Base-by-base conservation (phyloP, 1,140 invertebrate species). In the Drosophila bipectinata region DNA sequence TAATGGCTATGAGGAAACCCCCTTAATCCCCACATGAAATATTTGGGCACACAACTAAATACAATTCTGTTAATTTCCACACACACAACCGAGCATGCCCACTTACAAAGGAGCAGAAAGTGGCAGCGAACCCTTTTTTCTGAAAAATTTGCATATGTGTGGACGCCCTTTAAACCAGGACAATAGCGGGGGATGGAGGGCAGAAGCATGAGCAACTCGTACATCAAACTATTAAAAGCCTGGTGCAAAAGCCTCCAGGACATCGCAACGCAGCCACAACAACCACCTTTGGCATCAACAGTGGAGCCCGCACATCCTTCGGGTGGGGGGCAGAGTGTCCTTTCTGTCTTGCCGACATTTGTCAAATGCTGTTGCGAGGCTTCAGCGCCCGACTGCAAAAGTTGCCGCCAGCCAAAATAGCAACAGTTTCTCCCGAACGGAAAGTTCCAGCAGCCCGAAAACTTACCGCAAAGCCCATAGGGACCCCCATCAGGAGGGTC, bases 161-260 rank as follows among this genome's bases (percentile, higher is more conserved):
- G 81, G 81, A 67, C 83, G 72, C 79, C 57, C 53, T 28, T 32
- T 21, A 30, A 61, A 24, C 3, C 15, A 44, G 14, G 41, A 44
- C 41, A 8, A 44, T 15, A 6, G 14, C 15, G 14, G 18, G n/a
- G 15, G 18, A 52, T n/a, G 37, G 24, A 24, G 15, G 24, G 58
- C 48, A 21, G 21, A 8, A 56, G 44, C 6, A 61, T 47, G 69
- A 75, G 37, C 68, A 63, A 49, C 83, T 88, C 83, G 83, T 87
- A 87, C 83, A 87, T 87, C 83, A 87, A 87, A 88, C 83, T 87
- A 87, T 87, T 87, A 87, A 83, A 87, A 88, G 83, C 83, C 83
- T 64, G 62, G 59, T 78, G 66, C 55, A 63, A 79, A 77, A 68
- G 82, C 81, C 81, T 78, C 83, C 39, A 24, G 82, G 82, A 83